Evolutionary conservation across 2,113 vertebrate species (phyloP), one percentile per base, ranked within the genome.

Genomic region (Apteryx mantelli): DNA sequence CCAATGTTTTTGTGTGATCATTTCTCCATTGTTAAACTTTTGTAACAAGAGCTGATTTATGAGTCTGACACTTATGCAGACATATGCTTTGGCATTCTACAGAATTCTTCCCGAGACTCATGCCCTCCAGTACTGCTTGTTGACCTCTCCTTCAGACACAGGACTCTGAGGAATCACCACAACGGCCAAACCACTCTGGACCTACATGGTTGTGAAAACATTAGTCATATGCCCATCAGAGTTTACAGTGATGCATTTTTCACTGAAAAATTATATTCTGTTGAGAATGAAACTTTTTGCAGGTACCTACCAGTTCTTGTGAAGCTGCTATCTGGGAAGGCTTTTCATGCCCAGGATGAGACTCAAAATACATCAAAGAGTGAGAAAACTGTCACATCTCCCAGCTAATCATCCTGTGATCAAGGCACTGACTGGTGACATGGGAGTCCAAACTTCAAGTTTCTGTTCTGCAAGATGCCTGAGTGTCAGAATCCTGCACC

Each of bases 1-100:
- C 21, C 28, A 90, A 55, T 81, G 82, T 93, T 93, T 86, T 55
- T 50, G 38, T 94, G 88, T 66, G 60, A 63, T 80, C 76, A 70
- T 89, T 91, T 95, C 64, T 75, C 86, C 42, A 79, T 60, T 77
- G 46, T 92, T 92, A 86, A 73, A 64, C 34, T 94, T 95, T 58
- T 91, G 84, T 93, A 89, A 88, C 53, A 96, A 58, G 85, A 95
- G 69, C 65, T 81, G 73, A 81, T 95, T 97, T 95, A 94, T 56
- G 90, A 95, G 76, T 95, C 88, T 96, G 94, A 95, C 91, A 88
- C 91, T 95, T 92, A 81, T 0, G 3, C 76, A 95, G 71, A 77
- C 79, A 70, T 81, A 55, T 36, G 85, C 73, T 75, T 63, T 92
- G 75, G 70, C 71, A 50, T 66, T 88, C 89, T 85, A 36, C 93